Evolutionary conservation across 2,888 invertebrate genomes (phyloP).

Genomic region (Seira musarum): DNA sequence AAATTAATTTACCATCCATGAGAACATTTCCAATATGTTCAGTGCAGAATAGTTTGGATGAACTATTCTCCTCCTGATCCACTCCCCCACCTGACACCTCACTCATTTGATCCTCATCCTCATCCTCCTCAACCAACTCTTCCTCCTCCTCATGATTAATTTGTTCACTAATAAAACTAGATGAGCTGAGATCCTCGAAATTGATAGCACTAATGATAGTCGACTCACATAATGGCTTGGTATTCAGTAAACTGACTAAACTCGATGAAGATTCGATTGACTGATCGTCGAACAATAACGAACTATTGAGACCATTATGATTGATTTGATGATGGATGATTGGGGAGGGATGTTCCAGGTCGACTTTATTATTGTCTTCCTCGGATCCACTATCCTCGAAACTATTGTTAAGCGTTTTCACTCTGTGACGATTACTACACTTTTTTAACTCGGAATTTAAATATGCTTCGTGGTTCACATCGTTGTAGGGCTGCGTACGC

Average conservation of each 20-base stretch:
- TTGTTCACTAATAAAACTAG: too few relatives aligned
- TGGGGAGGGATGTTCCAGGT: too few relatives aligned
- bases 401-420: too few relatives aligned
- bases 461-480: slow-evolving; percentile 43
- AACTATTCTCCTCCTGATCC: neutral
- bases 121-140: slow-evolving; percentile 11
- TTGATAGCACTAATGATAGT: too few relatives aligned
- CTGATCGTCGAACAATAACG: neutral
- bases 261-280: too few relatives aligned
- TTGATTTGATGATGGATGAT: too few relatives aligned
- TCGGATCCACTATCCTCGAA: neutral
- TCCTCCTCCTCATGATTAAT: slow-evolving; percentile 2
- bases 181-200: too few relatives aligned
- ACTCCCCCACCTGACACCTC: neutral
- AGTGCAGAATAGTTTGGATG: slow-evolving; percentile 44
- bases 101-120: slow-evolving; percentile 6
- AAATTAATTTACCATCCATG: slow-evolving; percentile 50
- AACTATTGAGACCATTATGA: too few relatives aligned
- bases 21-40: slow-evolving; percentile 59
- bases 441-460: slow-evolving; percentile 30
- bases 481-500: slow-evolving; percentile 22
- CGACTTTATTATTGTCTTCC: neutral
- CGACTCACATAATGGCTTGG: too few relatives aligned
- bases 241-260: too few relatives aligned
- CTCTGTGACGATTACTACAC: too few relatives aligned